A percentile compares a stretch with the other conserved stretches of the same genome.
These are phyloP conservation scores for Torymus auratus DNA, from an alignment of 2,888 invertebrate species.

Conservation along the genomic window DNA sequence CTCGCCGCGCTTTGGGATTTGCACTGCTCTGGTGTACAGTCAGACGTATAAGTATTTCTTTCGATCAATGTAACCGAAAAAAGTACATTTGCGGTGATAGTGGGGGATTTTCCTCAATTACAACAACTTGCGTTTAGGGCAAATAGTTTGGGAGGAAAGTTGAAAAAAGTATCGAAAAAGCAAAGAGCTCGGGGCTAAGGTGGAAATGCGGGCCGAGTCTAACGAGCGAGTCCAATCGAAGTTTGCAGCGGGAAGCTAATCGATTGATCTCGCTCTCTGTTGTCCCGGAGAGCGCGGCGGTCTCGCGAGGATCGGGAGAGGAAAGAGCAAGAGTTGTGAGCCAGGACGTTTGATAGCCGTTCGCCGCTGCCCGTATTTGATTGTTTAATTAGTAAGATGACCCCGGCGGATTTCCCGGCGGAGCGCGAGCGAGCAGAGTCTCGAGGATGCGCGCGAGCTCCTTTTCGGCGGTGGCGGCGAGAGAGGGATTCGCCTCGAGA, in stretches of 20 bases:
- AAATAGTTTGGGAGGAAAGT: background rate
- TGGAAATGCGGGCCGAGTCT: constrained; percentile 59
- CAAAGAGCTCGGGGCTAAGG: constrained; percentile 16
- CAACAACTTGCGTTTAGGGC: too few relatives aligned
- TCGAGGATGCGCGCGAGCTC: constrained; percentile 32
- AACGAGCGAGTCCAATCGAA: constrained; percentile 69
- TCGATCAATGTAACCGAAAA: too few relatives aligned
- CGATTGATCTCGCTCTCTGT: constrained; percentile 67
- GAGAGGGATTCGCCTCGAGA: constrained; percentile 53
- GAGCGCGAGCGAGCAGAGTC: constrained; percentile 53
- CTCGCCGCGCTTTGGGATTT: too few relatives aligned
- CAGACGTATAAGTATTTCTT: too few relatives aligned
- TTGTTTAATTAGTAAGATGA: constrained; percentile 77
- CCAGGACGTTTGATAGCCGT: constrained; percentile 53
- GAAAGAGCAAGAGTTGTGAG: constrained; percentile 22
- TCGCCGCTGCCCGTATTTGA: constrained; percentile 74
- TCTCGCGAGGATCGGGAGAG: constrained; percentile 36
- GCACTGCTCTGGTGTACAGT: too few relatives aligned
- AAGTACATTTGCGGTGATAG: too few relatives aligned
- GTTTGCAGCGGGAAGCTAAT: constrained; percentile 69
- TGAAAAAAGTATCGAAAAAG: constrained; percentile 25
- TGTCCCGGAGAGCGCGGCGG: background rate
- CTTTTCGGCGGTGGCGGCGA: constrained; percentile 31
- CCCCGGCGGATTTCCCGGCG: constrained; percentile 68
- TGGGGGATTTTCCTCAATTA: too few relatives aligned